Base-by-base conservation (phyloP, 2,797 vertebrate species). In the Tokudaia tokunoshimensis region DNA sequence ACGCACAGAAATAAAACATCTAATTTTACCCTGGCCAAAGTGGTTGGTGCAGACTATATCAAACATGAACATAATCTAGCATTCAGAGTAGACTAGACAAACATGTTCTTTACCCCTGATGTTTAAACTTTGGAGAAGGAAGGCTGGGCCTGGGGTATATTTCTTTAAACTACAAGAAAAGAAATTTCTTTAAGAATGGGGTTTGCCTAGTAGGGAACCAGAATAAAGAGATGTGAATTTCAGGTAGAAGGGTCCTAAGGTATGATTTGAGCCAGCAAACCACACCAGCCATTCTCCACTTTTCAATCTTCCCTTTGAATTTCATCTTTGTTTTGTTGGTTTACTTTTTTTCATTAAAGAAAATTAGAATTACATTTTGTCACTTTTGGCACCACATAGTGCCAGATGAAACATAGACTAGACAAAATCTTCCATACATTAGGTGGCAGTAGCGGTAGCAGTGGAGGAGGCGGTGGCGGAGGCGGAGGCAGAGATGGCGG, bases 301-400 rank as follows among this genome's bases (percentile, higher is more conserved):
- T 91, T 90, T 70, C 2, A 82, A 19, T 24, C 22, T 20, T n/a
- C 7, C 9, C 29, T 10, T n/a, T 44, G 7, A 81, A 74, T 70
- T 78, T 61, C 3, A 37, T 67, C 59, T 83, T 34, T 44, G 31
- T 61, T 84, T 67, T 41, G 1, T 67, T 72, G 13, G 65, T 61
- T 85, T 85, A 8, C 13, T 90, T 92, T 91, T 67, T 92, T 94
- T 91, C 14, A 95, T 86, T 88, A 17, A 81, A 88, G 78, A 12
- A 94, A 96, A 87, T 80, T 52, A 22, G n/a, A 95, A 67, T 17
- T 8, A 89, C 84, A 47, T 95, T 92, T 91, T 8, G 75, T 85
- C 61, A 22, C 34, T 91, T 90, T 91, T 90, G 80, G 19, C 12
- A 93, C 31, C 52, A 72, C 20, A 89, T 41, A 55, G 10, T 88